These are phyloP conservation scores for Dromococcyx pavoninus DNA, from an alignment of 2,797 vertebrate species.

Conservation along the genomic window DNA sequence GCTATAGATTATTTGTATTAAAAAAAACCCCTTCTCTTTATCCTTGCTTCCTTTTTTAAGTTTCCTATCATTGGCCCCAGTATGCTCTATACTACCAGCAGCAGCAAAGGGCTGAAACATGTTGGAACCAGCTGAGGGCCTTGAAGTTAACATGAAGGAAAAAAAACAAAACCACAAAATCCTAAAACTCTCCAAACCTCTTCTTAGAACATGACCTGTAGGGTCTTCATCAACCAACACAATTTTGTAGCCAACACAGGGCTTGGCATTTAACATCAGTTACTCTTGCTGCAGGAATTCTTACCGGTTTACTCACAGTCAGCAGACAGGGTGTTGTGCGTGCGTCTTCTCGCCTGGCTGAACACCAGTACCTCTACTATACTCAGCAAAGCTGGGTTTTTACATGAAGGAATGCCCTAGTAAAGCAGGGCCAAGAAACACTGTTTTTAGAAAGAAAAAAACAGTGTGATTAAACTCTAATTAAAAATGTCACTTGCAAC, in stretches of 20 bases:
- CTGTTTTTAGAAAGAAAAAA: background rate
- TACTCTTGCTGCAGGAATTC: background rate
- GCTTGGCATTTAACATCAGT: background rate
- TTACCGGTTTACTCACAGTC: background rate
- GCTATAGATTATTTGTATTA: background rate
- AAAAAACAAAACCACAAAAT: background rate
- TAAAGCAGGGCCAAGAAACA: background rate
- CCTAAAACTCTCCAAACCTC: background rate
- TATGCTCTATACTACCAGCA: background rate
- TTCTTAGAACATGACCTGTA: background rate
- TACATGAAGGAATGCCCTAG: background rate
- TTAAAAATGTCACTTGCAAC: background rate
- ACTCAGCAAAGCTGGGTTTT: background rate
- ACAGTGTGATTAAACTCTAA: background rate
- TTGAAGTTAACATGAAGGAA: background rate
- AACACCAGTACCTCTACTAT: background rate
- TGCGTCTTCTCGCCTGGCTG: rapidly evolving
- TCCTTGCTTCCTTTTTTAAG: background rate
- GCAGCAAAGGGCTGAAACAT: background rate
- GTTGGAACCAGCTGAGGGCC: background rate
- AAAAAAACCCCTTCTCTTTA: background rate
- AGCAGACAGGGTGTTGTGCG: background rate
- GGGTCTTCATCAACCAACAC: background rate
- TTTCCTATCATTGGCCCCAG: background rate
- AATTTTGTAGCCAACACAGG: background rate